A percentile compares a stretch with the other conserved stretches of the same genome.
phyloP scores from a whole-genome alignment of 2,113 vertebrate genomes.

The Prochilodus magdalenae region DNA sequence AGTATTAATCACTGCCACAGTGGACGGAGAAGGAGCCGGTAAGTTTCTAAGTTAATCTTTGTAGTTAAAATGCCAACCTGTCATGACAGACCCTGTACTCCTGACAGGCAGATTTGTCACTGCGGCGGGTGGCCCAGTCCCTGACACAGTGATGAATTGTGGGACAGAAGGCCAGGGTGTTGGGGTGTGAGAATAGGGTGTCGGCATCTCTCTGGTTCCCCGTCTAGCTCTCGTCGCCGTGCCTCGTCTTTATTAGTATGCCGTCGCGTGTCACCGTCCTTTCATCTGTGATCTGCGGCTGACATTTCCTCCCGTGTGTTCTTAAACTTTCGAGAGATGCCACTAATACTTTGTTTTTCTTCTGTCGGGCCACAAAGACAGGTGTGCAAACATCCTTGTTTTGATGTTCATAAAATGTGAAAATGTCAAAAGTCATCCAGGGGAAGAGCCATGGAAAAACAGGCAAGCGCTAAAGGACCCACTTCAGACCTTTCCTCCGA shows the following conservation, averaged over 20 bases:
- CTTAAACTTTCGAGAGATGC: constrained; percentile 35
- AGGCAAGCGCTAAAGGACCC: neutral
- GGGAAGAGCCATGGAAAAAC: neutral
- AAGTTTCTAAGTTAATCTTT: constrained; percentile 57
- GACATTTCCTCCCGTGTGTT: constrained; percentile 44
- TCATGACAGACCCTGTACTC: constrained; percentile 48
- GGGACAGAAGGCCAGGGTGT: constrained; percentile 59
- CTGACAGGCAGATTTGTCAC: constrained; percentile 73
- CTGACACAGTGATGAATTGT: constrained; percentile 71
- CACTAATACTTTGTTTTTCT: constrained; percentile 34
- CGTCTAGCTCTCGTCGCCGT: neutral
- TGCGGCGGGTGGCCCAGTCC: constrained; percentile 54
- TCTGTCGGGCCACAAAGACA: neutral
- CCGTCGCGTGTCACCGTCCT: constrained; percentile 43
- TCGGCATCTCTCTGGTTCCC: constrained; percentile 3
- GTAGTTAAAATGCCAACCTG: constrained; percentile 65
- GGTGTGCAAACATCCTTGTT: constrained; percentile 30
- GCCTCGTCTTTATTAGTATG: constrained; percentile 39
- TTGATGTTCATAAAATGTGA: constrained; percentile 58
- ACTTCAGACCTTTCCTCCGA: constrained; percentile 1
- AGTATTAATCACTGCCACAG: constrained; percentile 44
- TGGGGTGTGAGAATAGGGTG: constrained; percentile 24
- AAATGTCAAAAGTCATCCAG: constrained; percentile 52
- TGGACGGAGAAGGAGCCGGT: constrained; percentile 33
- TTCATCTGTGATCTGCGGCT: constrained; percentile 32